Percentiles rank a stretch among this genome's conserved stretches.
These are phyloP conservation scores for Epizoanthus stellaris DNA, from an alignment of 92 coral and sea anemone genomes.

Conservation along the genomic window DNA sequence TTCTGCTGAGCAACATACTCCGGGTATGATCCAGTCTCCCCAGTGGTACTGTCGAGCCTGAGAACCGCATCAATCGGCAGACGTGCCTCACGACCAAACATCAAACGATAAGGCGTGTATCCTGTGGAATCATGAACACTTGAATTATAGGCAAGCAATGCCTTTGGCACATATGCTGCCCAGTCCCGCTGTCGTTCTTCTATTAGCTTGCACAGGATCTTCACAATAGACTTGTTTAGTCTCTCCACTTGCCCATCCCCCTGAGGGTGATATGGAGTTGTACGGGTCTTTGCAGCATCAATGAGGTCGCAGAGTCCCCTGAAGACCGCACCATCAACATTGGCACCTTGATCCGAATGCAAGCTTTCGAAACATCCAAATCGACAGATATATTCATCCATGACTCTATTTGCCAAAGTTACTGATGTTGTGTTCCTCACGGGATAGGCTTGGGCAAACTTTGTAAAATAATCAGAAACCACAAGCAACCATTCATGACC, in stretches of 20 bases:
- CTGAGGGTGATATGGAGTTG: conserved; percentile 46
- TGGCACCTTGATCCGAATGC: conserved; percentile 43
- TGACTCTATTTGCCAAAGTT: conserved; percentile 38
- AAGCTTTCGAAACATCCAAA: conserved; percentile 50
- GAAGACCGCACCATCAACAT: conserved; percentile 42
- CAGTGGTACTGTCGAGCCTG: conserved; percentile 23
- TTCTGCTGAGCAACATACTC: conserved; percentile 46
- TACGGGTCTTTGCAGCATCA: conserved; percentile 39
- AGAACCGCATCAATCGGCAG: conserved; percentile 36
- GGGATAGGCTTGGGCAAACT: conserved; percentile 50
- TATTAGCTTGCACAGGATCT: not conserved
- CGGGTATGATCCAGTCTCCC: conserved; percentile 14
- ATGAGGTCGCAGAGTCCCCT: conserved; percentile 48
- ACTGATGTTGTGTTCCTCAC: conserved; percentile 51
- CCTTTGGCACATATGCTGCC: conserved; percentile 44
- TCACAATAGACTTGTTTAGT: conserved; percentile 48
- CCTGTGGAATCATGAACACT: conserved; percentile 54
- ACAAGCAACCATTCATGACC: conserved; percentile 63
- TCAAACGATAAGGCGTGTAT: conserved; percentile 42
- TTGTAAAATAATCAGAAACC: conserved; percentile 62
- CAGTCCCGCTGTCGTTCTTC: conserved; percentile 41
- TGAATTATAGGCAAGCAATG: conserved; percentile 37
- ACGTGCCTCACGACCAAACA: conserved; percentile 46
- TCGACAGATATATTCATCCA: conserved; percentile 48
- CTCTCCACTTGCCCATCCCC: no score